Evolutionary conservation across 1,140 invertebrate genomes (phyloP).

Genomic region (Episyrphus balteatus): DNA sequence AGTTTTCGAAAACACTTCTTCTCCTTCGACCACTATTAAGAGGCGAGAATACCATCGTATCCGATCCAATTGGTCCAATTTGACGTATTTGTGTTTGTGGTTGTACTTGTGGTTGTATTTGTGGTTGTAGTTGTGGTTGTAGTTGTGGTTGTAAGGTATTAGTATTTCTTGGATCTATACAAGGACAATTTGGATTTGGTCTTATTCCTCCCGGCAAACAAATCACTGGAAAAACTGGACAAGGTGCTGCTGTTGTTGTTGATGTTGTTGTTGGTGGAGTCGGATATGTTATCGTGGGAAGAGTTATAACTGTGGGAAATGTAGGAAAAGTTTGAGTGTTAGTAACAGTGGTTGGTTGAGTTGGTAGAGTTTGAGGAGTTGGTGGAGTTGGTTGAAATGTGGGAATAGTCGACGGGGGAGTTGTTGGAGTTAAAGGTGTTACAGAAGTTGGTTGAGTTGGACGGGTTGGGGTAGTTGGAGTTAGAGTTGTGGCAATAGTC

Average conservation of each 20-base stretch:
- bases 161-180: slow-evolving; percentile 28
- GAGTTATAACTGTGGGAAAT: background rate
- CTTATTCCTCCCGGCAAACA: slow-evolving; percentile 20
- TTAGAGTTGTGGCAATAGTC: slow-evolving; percentile 5
- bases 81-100: too few species aligned
- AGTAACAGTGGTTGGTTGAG: background rate
- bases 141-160: slow-evolving; percentile 3
- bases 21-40: slow-evolving; percentile 20
- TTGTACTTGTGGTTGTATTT: too few species aligned
- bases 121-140: too few species aligned
- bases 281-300: background rate
- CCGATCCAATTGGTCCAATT: slow-evolving; percentile 10
- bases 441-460: slow-evolving; percentile 11
- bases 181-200: slow-evolving; percentile 27
- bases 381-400: too few species aligned
- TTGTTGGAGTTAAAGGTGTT: slow-evolving; percentile 10
- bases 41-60: slow-evolving; percentile 29
- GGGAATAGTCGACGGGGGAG: slow-evolving; percentile 7
- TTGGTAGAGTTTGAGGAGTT: too few species aligned
- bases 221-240: slow-evolving; percentile 21
- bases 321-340: background rate
- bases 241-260: slow-evolving; percentile 12
- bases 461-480: slow-evolving; percentile 14
- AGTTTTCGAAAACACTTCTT: slow-evolving; percentile 3
- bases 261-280: background rate